Base-by-base conservation (phyloP, 2,888 invertebrate genomes). In the Tanytarsus gracilentus region DNA sequence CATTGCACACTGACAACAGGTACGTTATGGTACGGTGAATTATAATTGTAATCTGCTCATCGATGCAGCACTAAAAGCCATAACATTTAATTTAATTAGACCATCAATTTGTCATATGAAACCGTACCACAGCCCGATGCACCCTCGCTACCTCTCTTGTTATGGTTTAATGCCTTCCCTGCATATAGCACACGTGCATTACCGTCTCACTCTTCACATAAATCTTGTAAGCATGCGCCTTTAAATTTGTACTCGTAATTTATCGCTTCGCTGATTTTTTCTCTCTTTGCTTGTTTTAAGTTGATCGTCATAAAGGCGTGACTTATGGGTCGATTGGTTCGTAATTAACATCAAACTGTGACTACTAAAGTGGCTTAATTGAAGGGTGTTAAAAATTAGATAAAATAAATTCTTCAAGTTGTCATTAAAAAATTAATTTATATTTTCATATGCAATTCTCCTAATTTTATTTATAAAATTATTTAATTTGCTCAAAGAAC, bases 201-300 rank as follows among this genome's bases (percentile, higher is more conserved):
- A 44, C 18, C 23, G 23, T 11, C 21, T 18, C 33, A n/a, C n/a
- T 33, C 18, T 44, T 44, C 21, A 44, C 44, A 56, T 56, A 56
- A 56, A 56, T 56, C 55, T 36, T 27, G 40, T 40, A 16, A 33
- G 14, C 53, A 53, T 36, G 55, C 55, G 27, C 55, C 52, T 23
- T 14, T 23, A 11, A 18, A 23, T 40, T 56, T 39, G 8, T 29
- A 25, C 44, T 44, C 4, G 21, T 44, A 48, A 58, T 58, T 58
- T 58, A 58, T 29, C 48, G 58, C 58, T 58, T 21, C 21, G 58
- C n/a, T 58, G 58, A 58, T 44, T 58, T 44, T 18, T 44, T 44
- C 21, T 9, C 44, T 44, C 23, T 44, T 44, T 58, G 44, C 14
- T 56, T 44, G 18, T 40, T 26, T 39, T 39, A 14, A 14, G n/a